Percentiles rank a stretch among this genome's conserved stretches.
Conservation (phyloP, 2,797 vertebrate genomes). For the Lindbergichthys nudifrons region DNA sequence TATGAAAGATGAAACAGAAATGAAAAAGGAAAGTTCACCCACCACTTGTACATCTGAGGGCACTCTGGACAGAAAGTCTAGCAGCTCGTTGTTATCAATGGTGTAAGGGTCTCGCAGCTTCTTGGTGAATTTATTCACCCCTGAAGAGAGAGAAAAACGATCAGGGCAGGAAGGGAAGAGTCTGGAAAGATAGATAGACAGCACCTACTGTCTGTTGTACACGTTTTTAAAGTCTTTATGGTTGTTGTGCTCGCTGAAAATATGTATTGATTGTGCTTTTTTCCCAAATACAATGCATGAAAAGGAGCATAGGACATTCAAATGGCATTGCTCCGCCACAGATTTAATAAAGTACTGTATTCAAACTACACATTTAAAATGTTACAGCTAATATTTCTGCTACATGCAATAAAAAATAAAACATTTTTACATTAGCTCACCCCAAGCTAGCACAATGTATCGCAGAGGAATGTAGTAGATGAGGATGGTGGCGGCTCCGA, state of each 20-base stretch:
- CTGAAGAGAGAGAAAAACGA: conserved; percentile 75
- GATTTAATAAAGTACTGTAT: not conserved
- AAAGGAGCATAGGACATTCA: not conserved
- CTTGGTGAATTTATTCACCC: conserved; percentile 99
- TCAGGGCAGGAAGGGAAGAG: not conserved
- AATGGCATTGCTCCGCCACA: not conserved
- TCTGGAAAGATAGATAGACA: conserved; percentile 6
- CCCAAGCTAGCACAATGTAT: conserved; percentile 97
- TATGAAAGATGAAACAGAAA: conserved; percentile 38
- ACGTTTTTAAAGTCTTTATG: not conserved
- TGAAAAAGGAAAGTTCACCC: conserved; percentile 74
- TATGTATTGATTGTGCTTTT: not conserved
- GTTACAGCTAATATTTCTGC: too few species aligned
- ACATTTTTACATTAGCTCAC: conserved; percentile 85
- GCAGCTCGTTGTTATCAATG: conserved; percentile 97
- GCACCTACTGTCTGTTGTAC: not conserved
- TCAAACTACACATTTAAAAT: not conserved
- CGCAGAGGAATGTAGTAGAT: conserved; percentile 96
- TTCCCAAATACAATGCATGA: not conserved
- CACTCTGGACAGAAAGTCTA: conserved; percentile 97
- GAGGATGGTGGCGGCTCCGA: conserved; percentile 88
- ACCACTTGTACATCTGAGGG: conserved; percentile 98
- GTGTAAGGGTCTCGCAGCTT: conserved; percentile 96
- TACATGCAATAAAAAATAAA: not conserved
- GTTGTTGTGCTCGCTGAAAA: not conserved